Evolutionary conservation across 2,888 invertebrate genomes (phyloP).

Genomic region (Eudasyphora cyanicolor): DNA sequence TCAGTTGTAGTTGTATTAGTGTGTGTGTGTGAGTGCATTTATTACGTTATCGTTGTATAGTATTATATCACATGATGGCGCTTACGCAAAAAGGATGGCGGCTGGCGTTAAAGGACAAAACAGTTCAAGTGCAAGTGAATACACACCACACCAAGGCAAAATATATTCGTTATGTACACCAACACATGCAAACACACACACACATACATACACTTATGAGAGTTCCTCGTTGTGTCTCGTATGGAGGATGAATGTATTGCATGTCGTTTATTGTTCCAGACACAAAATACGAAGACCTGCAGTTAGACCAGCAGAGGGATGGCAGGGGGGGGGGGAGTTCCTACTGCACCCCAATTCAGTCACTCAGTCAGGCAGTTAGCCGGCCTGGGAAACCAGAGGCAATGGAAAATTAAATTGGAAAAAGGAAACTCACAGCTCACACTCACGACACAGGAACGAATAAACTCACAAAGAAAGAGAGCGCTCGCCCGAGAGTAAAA

Average conservation of each 20-base stretch:
- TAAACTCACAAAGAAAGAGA: neutral
- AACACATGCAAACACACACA: neutral
- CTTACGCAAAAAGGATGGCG: conserved; percentile 72
- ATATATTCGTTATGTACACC: too few relatives aligned
- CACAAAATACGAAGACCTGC: neutral
- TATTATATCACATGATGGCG: conserved; percentile 59
- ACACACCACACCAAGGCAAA: too few relatives aligned
- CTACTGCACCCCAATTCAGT: neutral
- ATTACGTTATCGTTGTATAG: conserved; percentile 54
- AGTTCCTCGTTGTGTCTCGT: neutral
- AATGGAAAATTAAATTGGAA: conserved; percentile 45
- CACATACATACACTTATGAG: neutral
- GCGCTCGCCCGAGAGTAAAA: too few relatives aligned
- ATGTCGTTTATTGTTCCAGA: conserved; percentile 3
- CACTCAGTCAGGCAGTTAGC: too few relatives aligned
- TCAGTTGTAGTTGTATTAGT: conserved; percentile 43
- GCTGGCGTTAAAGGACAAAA: conserved; percentile 73
- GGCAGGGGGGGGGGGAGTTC: neutral
- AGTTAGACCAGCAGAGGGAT: neutral
- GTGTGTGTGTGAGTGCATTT: conserved; percentile 47
- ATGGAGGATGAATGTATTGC: neutral
- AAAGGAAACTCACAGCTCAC: neutral
- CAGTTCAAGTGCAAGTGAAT: conserved; percentile 77
- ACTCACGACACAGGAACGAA: conserved; percentile 5
- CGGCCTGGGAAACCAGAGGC: neutral